Conservation (phyloP, 2,888 invertebrate species). For the Coremacera marginata region DNA sequence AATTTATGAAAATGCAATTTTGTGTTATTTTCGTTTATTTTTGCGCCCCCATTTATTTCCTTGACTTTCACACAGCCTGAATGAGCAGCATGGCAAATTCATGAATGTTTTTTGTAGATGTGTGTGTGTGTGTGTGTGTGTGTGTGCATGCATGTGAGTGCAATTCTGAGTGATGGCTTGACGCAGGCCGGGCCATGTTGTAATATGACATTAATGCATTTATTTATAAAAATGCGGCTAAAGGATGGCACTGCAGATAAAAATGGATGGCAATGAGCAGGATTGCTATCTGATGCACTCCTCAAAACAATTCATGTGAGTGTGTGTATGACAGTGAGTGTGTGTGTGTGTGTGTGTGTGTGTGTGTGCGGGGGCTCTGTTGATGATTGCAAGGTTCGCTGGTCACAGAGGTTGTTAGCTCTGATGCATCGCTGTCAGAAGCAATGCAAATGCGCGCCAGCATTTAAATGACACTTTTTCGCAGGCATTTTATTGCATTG, state of each 20-base stretch:
- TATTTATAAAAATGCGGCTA: constrained; percentile 12
- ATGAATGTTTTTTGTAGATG: no score
- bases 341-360: background rate
- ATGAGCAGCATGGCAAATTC: background rate
- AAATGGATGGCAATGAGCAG: constrained; percentile 13
- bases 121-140: no score
- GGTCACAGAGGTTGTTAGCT: constrained; percentile 14
- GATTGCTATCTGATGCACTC: constrained; percentile 1
- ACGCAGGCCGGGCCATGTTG: constrained; percentile 11
- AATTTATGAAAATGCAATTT: constrained; percentile 32
- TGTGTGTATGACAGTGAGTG: background rate
- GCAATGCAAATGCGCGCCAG: constrained; percentile 22
- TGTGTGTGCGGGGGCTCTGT: background rate
- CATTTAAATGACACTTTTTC: constrained; percentile 33
- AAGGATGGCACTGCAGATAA: constrained; percentile 22
- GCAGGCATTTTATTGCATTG: background rate
- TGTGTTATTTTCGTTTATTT: background rate
- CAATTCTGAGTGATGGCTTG: constrained; percentile 20
- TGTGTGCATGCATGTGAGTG: no score
- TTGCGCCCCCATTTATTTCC: background rate
- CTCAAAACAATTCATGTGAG: background rate
- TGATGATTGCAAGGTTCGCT: background rate
- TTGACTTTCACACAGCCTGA: background rate
- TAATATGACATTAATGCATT: constrained; percentile 30
- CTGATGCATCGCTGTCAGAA: constrained; percentile 1